Conservation (phyloP, 2,113 vertebrate genomes). For the Mirounga angustirostris region DNA sequence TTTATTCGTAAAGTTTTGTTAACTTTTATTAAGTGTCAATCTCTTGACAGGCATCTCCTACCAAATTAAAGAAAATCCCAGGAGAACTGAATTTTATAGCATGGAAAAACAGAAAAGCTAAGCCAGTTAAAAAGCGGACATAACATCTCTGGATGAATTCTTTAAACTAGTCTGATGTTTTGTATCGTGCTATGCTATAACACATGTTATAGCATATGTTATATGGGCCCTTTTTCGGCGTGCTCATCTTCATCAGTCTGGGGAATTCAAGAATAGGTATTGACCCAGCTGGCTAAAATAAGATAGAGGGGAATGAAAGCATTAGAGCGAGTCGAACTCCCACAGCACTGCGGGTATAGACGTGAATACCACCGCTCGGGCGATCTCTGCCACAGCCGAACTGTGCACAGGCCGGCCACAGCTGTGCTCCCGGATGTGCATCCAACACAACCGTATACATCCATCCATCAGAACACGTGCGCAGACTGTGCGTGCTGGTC, state of each 20-base stretch:
- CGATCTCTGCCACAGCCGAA: not conserved
- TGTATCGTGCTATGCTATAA: not conserved
- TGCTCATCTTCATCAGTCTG: not conserved
- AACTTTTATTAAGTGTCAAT: conserved; percentile 26
- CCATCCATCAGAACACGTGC: not conserved
- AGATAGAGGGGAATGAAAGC: not conserved
- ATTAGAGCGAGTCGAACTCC: not conserved
- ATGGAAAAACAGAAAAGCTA: not conserved
- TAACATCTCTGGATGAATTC: not conserved
- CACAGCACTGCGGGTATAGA: not conserved
- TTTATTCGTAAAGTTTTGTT: not conserved
- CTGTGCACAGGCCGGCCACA: not conserved
- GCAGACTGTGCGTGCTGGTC: not conserved
- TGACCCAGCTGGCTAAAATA: not conserved
- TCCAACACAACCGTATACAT: not conserved
- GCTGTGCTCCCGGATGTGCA: not conserved
- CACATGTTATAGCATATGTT: not conserved
- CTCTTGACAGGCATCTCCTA: not conserved
- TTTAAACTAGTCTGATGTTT: not conserved
- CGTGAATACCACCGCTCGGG: not conserved
- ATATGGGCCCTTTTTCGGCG: not conserved
- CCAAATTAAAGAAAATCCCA: not conserved
- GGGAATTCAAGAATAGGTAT: not conserved
- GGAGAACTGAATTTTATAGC: not conserved
- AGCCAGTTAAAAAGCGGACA: not conserved